phyloP scores from a whole-genome alignment of 2,888 invertebrate genomes.

The Heliconius ethilla region DNA sequence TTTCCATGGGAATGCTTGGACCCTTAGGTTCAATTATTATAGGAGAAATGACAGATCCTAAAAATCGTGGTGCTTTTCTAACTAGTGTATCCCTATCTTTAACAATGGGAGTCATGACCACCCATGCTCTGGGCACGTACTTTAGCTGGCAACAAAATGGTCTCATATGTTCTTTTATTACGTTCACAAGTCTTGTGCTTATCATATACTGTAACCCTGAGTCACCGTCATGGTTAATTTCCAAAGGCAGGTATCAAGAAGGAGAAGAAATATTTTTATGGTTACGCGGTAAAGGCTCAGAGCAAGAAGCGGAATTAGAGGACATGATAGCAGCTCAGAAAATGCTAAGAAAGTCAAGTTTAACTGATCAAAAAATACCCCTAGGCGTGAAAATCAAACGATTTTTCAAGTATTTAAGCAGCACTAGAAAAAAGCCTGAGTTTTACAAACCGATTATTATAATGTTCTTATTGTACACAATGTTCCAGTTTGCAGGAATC shows the following conservation, averaged over 20 bases:
- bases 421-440: constrained; percentile 70
- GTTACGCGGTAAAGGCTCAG: constrained; percentile 70
- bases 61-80: constrained; percentile 83
- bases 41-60: constrained; percentile 83
- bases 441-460: constrained; percentile 83
- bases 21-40: constrained; percentile 81
- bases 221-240: constrained; percentile 85
- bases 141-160: constrained; percentile 83
- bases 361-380: constrained; percentile 56
- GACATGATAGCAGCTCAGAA: constrained; percentile 73
- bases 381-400: constrained; percentile 52
- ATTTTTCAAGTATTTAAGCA: constrained; percentile 56
- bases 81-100: constrained; percentile 83
- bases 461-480: constrained; percentile 83
- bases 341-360: constrained; percentile 62
- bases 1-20: constrained; percentile 81
- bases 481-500: constrained; percentile 86
- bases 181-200: constrained; percentile 76
- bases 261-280: constrained; percentile 82
- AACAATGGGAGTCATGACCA: constrained; percentile 83
- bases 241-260: constrained; percentile 79
- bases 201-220: constrained; percentile 82
- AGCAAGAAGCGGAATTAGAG: constrained; percentile 71
- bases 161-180: constrained; percentile 75
- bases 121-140: constrained; percentile 84